These are phyloP conservation scores for Drosophila ercepeae DNA, from an alignment of 1,140 invertebrate species.

Conservation along the genomic window DNA sequence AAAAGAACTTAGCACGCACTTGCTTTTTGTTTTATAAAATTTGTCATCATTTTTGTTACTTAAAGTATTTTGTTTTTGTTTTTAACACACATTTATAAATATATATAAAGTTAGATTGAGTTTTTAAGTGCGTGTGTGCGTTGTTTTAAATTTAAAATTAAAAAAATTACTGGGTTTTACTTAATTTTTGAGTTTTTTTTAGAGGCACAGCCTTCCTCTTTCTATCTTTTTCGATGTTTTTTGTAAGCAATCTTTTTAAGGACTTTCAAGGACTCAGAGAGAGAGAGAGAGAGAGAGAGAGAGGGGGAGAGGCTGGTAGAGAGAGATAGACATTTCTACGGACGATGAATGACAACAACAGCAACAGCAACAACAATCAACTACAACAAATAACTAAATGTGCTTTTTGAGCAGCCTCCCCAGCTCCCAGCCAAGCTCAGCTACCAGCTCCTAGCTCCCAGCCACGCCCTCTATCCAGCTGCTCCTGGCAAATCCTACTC, in stretches of 20 bases:
- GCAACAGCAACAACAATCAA: conserved; percentile 45
- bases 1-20: background rate
- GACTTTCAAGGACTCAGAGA: background rate
- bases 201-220: conserved; percentile 70
- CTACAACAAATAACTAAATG: conserved; percentile 68
- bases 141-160: conserved; percentile 16
- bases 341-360: conserved; percentile 52
- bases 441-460: background rate
- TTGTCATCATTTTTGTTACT: conserved; percentile 4
- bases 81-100: conserved; percentile 14
- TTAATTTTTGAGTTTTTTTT: conserved; percentile 39
- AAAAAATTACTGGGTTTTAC: conserved; percentile 24
- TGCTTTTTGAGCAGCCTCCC: conserved; percentile 64
- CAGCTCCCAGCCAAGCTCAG: background rate
- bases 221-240: conserved; percentile 25
- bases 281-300: conserved; percentile 5
- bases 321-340: conserved; percentile 23
- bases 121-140: conserved; percentile 17
- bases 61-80: conserved; percentile 21
- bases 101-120: conserved; percentile 26
- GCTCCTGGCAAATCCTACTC: background rate
- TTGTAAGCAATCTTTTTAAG: background rate
- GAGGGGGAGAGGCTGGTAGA: conserved; percentile 1
- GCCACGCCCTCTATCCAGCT: background rate
- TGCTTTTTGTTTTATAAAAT: conserved; percentile 10